phyloP scores from a whole-genome alignment of 2,113 vertebrate genomes.

The Myodes glareolus region DNA sequence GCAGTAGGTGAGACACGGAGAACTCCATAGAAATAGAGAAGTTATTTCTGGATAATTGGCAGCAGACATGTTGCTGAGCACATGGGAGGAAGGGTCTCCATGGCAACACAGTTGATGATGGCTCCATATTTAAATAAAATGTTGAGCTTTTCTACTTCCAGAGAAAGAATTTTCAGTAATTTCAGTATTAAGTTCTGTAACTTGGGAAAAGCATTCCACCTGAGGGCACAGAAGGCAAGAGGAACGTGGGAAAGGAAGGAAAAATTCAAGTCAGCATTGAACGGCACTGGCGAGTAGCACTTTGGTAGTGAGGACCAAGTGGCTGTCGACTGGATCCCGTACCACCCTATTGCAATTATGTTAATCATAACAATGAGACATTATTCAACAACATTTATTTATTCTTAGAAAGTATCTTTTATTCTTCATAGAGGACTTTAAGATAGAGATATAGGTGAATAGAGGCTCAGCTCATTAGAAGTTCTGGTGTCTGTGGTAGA shows the following conservation, averaged over 20 bases:
- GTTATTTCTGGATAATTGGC: conserved; percentile 83
- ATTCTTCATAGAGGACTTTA: background rate
- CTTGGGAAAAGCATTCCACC: conserved; percentile 50
- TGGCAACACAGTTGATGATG: conserved; percentile 78
- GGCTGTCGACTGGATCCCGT: background rate
- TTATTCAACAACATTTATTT: background rate
- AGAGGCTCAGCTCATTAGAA: background rate
- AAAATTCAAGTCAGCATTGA: conserved; percentile 19
- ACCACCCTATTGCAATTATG: background rate
- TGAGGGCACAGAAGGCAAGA: conserved; percentile 69
- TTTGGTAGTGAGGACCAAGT: background rate
- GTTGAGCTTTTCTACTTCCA: conserved; percentile 70
- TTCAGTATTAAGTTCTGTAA: conserved; percentile 59
- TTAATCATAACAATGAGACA: background rate
- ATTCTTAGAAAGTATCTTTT: background rate
- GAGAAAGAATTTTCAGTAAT: conserved; percentile 65
- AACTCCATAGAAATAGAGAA: conserved; percentile 77
- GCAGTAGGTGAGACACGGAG: conserved; percentile 69
- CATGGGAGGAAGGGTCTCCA: conserved; percentile 74
- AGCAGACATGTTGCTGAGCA: conserved; percentile 76
- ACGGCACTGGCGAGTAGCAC: background rate
- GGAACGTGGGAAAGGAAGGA: conserved; percentile 21
- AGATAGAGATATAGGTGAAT: background rate
- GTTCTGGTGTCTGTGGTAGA: background rate
- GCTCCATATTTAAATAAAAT: conserved; percentile 77